Percentiles rank a stretch among this genome's conserved stretches.
These are phyloP conservation scores for Pararge aegeria DNA, from an alignment of 1,140 invertebrate genomes.

Conservation along the genomic window DNA sequence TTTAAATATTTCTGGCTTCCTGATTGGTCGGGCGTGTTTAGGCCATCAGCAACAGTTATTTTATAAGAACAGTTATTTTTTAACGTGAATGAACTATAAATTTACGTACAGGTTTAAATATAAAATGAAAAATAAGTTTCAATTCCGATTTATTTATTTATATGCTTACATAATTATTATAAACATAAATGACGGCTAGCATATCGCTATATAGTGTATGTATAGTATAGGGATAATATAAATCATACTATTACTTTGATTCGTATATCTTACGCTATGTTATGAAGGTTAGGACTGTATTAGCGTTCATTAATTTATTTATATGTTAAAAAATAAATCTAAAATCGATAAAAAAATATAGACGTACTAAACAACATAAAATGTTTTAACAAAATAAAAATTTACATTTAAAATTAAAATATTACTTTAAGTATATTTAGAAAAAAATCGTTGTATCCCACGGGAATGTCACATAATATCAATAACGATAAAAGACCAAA, in stretches of 20 bases:
- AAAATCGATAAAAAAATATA: slow-evolving; percentile 46
- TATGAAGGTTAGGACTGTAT: slow-evolving; percentile 32
- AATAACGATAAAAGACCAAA: slow-evolving; percentile 60
- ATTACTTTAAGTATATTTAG: slow-evolving; percentile 40
- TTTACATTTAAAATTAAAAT: slow-evolving; percentile 62
- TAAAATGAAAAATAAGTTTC: slow-evolving; percentile 31
- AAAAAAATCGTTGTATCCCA: slow-evolving; percentile 72
- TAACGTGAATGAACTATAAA: too few relatives aligned
- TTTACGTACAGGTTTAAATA: background rate
- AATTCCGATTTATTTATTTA: slow-evolving; percentile 74
- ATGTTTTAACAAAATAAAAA: slow-evolving; percentile 71
- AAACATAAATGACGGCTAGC: slow-evolving; percentile 55
- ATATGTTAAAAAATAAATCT: slow-evolving; percentile 44
- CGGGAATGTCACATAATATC: slow-evolving; percentile 60
- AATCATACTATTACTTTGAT: slow-evolving; percentile 32
- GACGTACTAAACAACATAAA: slow-evolving; percentile 51
- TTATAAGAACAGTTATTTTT: too few relatives aligned
- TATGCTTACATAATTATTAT: slow-evolving; percentile 39
- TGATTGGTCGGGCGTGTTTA: too few relatives aligned
- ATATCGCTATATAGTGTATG: slow-evolving; percentile 40
- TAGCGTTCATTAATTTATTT: slow-evolving; percentile 30
- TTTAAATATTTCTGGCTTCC: too few relatives aligned
- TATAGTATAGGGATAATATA: slow-evolving; percentile 37
- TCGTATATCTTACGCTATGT: slow-evolving; percentile 25
- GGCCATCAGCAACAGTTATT: too few relatives aligned